phyloP scores from a whole-genome alignment of 2,797 vertebrate species.

The Calcarius lapponicus region DNA sequence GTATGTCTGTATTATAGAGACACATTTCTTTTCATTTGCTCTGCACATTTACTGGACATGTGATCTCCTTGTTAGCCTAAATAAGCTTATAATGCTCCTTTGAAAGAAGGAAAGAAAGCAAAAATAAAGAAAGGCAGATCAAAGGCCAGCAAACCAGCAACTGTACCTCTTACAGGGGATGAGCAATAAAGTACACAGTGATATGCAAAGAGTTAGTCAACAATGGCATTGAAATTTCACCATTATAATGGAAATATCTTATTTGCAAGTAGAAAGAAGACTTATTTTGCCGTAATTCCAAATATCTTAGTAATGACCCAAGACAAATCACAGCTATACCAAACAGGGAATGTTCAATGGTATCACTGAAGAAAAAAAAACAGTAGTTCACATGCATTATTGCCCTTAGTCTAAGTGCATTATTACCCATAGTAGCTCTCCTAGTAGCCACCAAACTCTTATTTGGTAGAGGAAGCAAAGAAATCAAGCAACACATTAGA shows the following conservation, averaged over 20 bases:
- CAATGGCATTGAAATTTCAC: background rate
- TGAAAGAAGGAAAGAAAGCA: background rate
- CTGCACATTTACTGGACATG: background rate
- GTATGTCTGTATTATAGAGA: background rate
- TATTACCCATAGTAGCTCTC: background rate
- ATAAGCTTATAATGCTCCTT: background rate
- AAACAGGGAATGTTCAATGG: background rate
- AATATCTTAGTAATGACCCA: background rate
- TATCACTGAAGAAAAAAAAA: background rate
- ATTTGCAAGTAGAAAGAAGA: background rate
- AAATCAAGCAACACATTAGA: background rate
- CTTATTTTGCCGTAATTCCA: background rate
- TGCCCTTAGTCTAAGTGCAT: background rate
- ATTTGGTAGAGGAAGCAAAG: background rate
- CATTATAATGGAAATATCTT: background rate
- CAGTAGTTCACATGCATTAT: background rate
- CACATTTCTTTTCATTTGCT: background rate
- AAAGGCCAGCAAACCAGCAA: background rate
- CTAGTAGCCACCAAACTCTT: background rate
- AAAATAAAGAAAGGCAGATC: background rate
- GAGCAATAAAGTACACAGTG: background rate
- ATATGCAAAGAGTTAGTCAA: background rate
- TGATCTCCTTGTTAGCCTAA: background rate
- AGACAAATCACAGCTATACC: background rate
- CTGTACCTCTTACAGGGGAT: background rate